Percentiles rank a stretch among this genome's conserved stretches.
Conservation (phyloP, 2,888 invertebrate species). For the Tetranychus piercei region DNA sequence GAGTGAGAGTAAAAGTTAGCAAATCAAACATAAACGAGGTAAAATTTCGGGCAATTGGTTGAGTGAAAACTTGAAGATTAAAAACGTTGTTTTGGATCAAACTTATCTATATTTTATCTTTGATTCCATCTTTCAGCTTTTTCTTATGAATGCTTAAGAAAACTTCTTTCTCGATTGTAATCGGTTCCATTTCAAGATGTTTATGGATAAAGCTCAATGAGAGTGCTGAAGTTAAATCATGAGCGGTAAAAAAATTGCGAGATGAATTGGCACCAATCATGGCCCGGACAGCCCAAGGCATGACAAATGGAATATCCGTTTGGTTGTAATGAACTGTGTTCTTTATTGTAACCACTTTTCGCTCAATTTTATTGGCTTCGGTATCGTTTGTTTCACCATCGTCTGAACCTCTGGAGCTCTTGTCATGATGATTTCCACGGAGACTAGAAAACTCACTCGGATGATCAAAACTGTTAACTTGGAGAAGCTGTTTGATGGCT, state of each 20-base stretch:
- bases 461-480: not conserved
- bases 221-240: slow-evolving; percentile 30
- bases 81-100: not conserved
- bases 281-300: slow-evolving; percentile 28
- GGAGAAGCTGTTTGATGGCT: slow-evolving; percentile 35
- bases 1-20: too few relatives aligned
- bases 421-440: not conserved
- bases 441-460: not conserved
- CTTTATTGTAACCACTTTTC: slow-evolving; percentile 26
- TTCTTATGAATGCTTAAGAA: not conserved
- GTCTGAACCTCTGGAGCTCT: not conserved
- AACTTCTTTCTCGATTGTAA: slow-evolving; percentile 1
- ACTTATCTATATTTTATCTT: not conserved
- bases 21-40: too few relatives aligned
- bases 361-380: slow-evolving; percentile 15
- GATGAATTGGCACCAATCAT: slow-evolving; percentile 22
- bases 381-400: not conserved
- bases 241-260: slow-evolving; percentile 28
- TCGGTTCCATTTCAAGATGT: slow-evolving; percentile 23
- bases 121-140: not conserved
- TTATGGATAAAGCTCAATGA: slow-evolving; percentile 29
- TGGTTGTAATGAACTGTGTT: slow-evolving; percentile 34
- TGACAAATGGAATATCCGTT: slow-evolving; percentile 33
- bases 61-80: too few relatives aligned
- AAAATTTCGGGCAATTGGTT: too few relatives aligned